phyloP scores from a whole-genome alignment of 2,113 vertebrate species.

The Progne subis region DNA sequence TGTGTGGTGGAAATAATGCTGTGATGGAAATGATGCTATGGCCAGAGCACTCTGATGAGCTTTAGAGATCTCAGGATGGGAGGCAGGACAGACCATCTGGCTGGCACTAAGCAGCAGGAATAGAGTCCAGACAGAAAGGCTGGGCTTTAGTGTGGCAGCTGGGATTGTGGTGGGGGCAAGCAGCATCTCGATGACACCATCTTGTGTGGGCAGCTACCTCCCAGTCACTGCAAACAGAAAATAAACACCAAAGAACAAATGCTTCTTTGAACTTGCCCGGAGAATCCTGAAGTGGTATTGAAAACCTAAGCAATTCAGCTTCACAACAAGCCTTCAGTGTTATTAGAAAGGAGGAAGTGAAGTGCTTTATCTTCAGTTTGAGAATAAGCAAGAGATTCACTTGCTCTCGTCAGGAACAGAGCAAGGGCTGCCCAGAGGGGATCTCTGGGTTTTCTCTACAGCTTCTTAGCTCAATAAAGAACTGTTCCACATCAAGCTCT shows the following conservation, averaged over 20 bases:
- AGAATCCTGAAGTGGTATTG: not conserved
- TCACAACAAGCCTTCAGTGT: not conserved
- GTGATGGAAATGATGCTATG: not conserved
- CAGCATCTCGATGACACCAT: not conserved
- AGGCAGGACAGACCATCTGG: not conserved
- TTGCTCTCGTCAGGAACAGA: not conserved
- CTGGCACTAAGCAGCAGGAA: not conserved
- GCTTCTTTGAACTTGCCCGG: not conserved
- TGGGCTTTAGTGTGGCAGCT: not conserved
- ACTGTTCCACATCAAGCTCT: not conserved
- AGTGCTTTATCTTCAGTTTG: not conserved
- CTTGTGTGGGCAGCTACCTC: not conserved
- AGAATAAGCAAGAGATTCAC: not conserved
- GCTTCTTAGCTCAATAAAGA: not conserved
- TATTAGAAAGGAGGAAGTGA: not conserved
- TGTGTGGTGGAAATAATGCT: not conserved
- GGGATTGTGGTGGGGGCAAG: not conserved
- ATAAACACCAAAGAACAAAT: not conserved
- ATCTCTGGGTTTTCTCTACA: fast-evolving
- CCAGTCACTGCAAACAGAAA: not conserved
- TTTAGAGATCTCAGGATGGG: not conserved
- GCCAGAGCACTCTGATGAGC: not conserved
- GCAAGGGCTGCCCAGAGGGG: not conserved
- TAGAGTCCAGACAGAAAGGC: not conserved
- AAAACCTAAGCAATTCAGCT: not conserved